Percentiles rank a stretch among this genome's conserved stretches.
Evolutionary conservation across 2,888 invertebrate genomes (phyloP).

Genomic region (Anoplius nigerrimus): DNA sequence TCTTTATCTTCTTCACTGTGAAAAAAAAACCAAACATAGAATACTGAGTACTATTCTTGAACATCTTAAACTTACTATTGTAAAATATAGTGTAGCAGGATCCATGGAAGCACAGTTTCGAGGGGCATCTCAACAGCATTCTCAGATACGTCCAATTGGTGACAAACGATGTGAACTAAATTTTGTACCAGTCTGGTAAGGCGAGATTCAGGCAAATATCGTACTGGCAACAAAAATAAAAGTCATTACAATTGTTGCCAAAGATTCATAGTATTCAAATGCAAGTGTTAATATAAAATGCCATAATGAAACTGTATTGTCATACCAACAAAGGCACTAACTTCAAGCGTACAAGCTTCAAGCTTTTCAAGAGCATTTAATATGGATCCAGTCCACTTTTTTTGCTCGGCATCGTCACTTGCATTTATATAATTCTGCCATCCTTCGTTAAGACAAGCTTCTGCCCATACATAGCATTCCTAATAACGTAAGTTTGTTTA

Average conservation of each 20-base stretch:
- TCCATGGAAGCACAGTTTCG: slow-evolving; percentile 87
- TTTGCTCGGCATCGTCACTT: slow-evolving; percentile 71
- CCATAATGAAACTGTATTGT: neutral
- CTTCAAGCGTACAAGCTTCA: slow-evolving; percentile 77
- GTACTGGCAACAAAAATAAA: slow-evolving; percentile 55
- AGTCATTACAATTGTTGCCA: neutral
- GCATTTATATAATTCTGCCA: slow-evolving; percentile 80
- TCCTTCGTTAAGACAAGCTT: slow-evolving; percentile 85
- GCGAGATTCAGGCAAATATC: slow-evolving; percentile 78
- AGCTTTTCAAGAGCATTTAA: slow-evolving; percentile 75
- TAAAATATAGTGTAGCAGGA: slow-evolving; percentile 87
- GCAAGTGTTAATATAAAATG: neutral
- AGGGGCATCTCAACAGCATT: slow-evolving; percentile 81
- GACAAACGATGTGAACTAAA: slow-evolving; percentile 84
- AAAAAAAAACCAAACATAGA: slow-evolving; percentile 21
- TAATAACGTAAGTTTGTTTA: slow-evolving; percentile 58
- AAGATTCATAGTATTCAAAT: neutral
- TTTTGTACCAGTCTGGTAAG: slow-evolving; percentile 84
- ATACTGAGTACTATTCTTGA: neutral
- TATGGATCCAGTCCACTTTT: slow-evolving; percentile 76
- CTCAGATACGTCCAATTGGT: slow-evolving; percentile 85
- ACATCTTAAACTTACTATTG: slow-evolving; percentile 75
- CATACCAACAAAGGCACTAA: slow-evolving; percentile 76
- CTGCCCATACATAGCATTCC: slow-evolving; percentile 86
- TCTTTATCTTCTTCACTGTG: slow-evolving; percentile 82